Conservation (phyloP, 1,140 invertebrate species). For the Rhopalosiphum maidis region DNA sequence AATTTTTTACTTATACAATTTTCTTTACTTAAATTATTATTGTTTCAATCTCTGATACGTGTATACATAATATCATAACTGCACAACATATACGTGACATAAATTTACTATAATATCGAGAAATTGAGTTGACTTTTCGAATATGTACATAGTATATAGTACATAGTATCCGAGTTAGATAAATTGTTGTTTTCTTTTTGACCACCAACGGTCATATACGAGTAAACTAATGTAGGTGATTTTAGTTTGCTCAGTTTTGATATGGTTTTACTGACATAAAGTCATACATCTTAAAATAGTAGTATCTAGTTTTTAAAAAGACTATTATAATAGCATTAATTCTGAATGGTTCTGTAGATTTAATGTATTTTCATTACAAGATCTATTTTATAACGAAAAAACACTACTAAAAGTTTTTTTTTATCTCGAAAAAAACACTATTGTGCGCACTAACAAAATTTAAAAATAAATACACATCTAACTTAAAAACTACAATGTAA, state of each 20-base stretch:
- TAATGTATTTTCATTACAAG: neutral
- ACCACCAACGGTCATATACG: neutral
- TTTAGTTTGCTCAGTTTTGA: neutral
- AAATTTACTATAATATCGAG: neutral
- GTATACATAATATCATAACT: neutral
- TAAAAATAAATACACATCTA: neutral
- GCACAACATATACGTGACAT: neutral
- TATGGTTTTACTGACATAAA: neutral
- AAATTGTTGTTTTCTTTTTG: neutral
- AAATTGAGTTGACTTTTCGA: neutral
- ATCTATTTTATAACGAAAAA: neutral
- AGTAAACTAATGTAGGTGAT: neutral
- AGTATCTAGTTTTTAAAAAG: constrained; percentile 6
- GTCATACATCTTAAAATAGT: neutral
- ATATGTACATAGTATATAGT: neutral
- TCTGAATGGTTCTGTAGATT: neutral
- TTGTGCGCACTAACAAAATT: neutral
- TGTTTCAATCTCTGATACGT: neutral
- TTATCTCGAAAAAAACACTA: neutral
- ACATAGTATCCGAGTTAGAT: neutral
- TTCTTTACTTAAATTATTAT: neutral
- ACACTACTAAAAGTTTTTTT: neutral
- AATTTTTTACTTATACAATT: neutral
- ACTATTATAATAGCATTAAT: neutral
- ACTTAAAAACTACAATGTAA: neutral